These are phyloP conservation scores for Seriola quinqueradiata DNA, from an alignment of 2,113 vertebrate genomes.

Conservation along the genomic window DNA sequence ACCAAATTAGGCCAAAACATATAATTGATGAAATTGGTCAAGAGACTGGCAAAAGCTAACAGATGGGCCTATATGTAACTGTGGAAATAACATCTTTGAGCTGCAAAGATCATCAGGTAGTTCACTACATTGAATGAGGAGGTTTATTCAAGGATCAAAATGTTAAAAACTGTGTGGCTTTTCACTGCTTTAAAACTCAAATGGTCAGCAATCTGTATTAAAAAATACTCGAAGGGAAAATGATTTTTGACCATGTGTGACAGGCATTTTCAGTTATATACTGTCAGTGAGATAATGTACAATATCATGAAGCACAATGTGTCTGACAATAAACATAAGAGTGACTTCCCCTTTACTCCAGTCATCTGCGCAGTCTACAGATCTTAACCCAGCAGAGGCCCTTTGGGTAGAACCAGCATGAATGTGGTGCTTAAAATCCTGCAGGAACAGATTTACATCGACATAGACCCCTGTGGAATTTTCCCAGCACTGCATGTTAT, in stretches of 20 bases:
- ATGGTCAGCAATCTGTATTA: neutral
- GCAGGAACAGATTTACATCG: constrained; percentile 28
- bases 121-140: neutral
- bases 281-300: constrained; percentile 5
- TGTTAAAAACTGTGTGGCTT: neutral
- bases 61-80: constrained; percentile 2
- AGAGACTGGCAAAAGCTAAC: neutral
- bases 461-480: constrained; percentile 1
- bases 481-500: neutral
- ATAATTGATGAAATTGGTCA: too few species aligned
- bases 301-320: neutral
- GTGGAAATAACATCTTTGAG: neutral
- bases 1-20: too few species aligned
- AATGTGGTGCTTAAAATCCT: constrained; percentile 6
- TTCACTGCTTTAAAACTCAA: neutral
- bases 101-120: constrained; percentile 4
- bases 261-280: neutral
- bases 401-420: constrained; percentile 18
- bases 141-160: neutral
- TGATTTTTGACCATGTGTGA: neutral
- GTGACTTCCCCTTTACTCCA: neutral
- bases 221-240: neutral
- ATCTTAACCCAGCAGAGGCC: constrained; percentile 1
- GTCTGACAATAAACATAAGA: neutral
- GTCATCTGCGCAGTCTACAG: constrained; percentile 2